Percentiles rank a stretch among this genome's conserved stretches.
Evolutionary conservation across 2,888 invertebrate genomes (phyloP).

Genomic region (Amphipyra tragopoginis): DNA sequence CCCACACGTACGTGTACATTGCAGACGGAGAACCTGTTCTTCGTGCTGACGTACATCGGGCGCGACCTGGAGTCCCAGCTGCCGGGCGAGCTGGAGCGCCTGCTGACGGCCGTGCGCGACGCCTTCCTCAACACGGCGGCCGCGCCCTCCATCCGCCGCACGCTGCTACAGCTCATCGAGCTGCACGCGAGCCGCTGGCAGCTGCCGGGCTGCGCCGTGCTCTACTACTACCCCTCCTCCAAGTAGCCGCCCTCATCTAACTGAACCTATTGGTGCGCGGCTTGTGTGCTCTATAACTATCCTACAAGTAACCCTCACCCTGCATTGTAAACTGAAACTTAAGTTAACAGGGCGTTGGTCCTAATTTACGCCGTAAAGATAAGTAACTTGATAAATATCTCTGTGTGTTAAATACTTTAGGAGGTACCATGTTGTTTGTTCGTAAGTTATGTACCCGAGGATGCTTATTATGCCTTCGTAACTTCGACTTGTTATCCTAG

Average conservation of each 20-base stretch:
- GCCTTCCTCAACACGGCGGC: constrained; percentile 94
- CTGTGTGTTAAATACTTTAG: no score
- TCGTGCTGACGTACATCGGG: constrained; percentile 96
- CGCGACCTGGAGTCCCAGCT: constrained; percentile 95
- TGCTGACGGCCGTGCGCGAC: constrained; percentile 95
- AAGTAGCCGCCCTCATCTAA: constrained; percentile 72
- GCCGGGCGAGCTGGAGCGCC: constrained; percentile 94
- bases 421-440: no score
- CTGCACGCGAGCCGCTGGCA: constrained; percentile 97
- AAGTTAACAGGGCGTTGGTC: no score
- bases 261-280: no score
- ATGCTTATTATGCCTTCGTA: no score
- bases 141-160: constrained; percentile 94
- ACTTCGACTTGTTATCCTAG: no score
- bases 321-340: no score
- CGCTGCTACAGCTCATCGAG: constrained; percentile 96
- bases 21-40: constrained; percentile 96
- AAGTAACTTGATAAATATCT: no score
- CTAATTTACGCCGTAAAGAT: no score
- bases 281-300: no score
- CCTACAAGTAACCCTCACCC: no score
- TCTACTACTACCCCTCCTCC: constrained; percentile 95
- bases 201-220: constrained; percentile 96
- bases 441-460: no score
- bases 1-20: constrained; percentile 4